Evolutionary conservation across 2,113 vertebrate genomes (phyloP), one percentile per base, ranked within the genome.

Genomic region (Centrocercus urophasianus): DNA sequence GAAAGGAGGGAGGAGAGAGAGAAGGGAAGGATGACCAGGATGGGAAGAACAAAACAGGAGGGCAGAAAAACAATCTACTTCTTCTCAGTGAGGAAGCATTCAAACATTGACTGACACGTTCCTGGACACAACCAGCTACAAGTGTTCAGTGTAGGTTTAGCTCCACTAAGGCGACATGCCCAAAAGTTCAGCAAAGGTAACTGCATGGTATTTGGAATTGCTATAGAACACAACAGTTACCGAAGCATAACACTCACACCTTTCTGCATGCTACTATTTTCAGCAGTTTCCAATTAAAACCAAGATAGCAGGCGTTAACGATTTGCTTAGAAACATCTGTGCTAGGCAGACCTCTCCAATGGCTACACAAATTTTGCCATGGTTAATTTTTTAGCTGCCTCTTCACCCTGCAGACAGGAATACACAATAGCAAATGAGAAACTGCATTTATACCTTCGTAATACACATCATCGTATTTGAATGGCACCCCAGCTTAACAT

Each of bases 71-170:
- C 18, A 36, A 52, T 25, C 8, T 5, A 32, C 17, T 73, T 43
- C 67, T 54, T 86, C 59, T 65, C 20, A 48, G 10, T 78, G 43
- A 89, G 45, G 60, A 85, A 78, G 38, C 60, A 54, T 32, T 56
- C 0, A 1, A 36, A 71, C 34, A 40, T n/a, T 57, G 34, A 28
- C 14, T 59, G 28, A 19, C n/a, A 50, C 45, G 9, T 22, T n/a
- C n/a, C 40, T 27, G 0, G 7, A 50, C 43, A 48, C 21, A 6
- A 6, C 0, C 25, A 20, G 34, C n/a, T 77, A 50, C 22, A 9
- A 17, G 21, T 28, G 8, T 45, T 27, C 47, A 57, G 40, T 1
- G 11, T 1, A 28, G 25, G 28, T 30, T 57, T 15, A 61, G 12
- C 27, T 24, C 3, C 1, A 15, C 10, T 30, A 60, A 66, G 43